phyloP scores from a whole-genome alignment of 2,888 invertebrate species.

The Eumacrocentrus americanus region DNA sequence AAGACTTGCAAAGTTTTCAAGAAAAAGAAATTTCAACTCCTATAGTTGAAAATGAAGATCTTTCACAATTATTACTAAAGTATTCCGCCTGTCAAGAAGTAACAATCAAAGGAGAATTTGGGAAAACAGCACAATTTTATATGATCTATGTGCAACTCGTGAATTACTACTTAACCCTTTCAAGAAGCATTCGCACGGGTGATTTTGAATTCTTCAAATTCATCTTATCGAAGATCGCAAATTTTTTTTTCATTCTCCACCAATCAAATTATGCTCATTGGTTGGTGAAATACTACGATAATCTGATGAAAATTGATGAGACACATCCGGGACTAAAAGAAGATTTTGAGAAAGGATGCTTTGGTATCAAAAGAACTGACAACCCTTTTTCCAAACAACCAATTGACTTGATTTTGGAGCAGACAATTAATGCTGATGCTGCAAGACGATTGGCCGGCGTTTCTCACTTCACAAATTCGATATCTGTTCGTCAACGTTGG shows the following conservation, averaged over 20 bases:
- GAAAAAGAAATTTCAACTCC: no score
- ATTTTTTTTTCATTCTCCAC: slow-evolving; percentile 49
- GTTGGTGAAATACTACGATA: slow-evolving; percentile 44
- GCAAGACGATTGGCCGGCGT: slow-evolving; percentile 39
- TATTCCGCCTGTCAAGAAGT: no score
- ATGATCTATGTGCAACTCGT: slow-evolving; percentile 43
- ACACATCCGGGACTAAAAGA: slow-evolving; percentile 46
- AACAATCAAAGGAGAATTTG: slow-evolving; percentile 46
- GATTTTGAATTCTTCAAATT: slow-evolving; percentile 44
- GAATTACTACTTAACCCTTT: slow-evolving; percentile 42
- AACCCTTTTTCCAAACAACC: slow-evolving; percentile 40
- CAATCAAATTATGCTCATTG: slow-evolving; percentile 53
- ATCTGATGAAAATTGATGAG: slow-evolving; percentile 46
- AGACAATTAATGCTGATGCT: slow-evolving; percentile 42
- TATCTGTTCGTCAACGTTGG: slow-evolving; percentile 41
- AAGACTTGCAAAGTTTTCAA: no score
- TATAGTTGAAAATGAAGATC: no score
- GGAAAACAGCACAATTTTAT: slow-evolving; percentile 49
- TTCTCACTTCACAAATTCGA: slow-evolving; percentile 37
- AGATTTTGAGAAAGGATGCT: slow-evolving; percentile 8
- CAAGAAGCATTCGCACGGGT: slow-evolving; percentile 45
- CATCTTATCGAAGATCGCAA: slow-evolving; percentile 44
- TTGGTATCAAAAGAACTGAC: slow-evolving; percentile 17
- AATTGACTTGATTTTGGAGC: slow-evolving; percentile 40
- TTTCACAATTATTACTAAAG: no score